A percentile compares a stretch with the other conserved stretches of the same genome.
Conservation (phyloP, 2,113 vertebrate genomes). For the Plotosus lineatus region DNA sequence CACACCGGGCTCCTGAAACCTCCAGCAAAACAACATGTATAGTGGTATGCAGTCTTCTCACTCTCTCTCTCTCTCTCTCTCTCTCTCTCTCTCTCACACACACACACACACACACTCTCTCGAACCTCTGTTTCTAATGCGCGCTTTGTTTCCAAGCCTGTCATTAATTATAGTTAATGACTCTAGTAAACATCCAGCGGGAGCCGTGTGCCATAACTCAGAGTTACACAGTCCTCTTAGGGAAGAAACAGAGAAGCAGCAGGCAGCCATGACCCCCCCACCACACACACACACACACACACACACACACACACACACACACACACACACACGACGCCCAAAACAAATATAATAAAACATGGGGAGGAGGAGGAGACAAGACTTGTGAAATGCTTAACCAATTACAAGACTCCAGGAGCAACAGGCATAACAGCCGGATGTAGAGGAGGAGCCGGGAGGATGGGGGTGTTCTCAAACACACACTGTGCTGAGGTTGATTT, state of each 20-base stretch:
- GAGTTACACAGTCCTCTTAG: slow-evolving; percentile 20
- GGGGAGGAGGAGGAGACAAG: neutral
- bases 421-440: slow-evolving; percentile 22
- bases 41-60: neutral
- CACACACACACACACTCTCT: neutral
- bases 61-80: neutral
- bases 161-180: slow-evolving; percentile 49
- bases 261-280: slow-evolving; percentile 44
- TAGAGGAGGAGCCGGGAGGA: slow-evolving; percentile 13
- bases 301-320: too few species aligned
- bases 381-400: neutral
- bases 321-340: slow-evolving; percentile 38
- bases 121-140: slow-evolving; percentile 14
- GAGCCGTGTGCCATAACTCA: slow-evolving; percentile 45
- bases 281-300: too few species aligned
- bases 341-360: slow-evolving; percentile 19
- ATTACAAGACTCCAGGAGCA: slow-evolving; percentile 18
- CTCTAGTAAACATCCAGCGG: slow-evolving; percentile 46
- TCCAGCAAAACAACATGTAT: neutral
- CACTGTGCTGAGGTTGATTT: slow-evolving; percentile 39
- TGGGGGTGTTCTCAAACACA: slow-evolving; percentile 19
- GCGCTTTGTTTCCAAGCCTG: slow-evolving; percentile 37
- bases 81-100: too few species aligned
- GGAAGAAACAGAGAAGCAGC: slow-evolving; percentile 51
- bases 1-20: neutral